Base-by-base conservation (phyloP, 2,888 invertebrate species). In the Macaria notata region DNA sequence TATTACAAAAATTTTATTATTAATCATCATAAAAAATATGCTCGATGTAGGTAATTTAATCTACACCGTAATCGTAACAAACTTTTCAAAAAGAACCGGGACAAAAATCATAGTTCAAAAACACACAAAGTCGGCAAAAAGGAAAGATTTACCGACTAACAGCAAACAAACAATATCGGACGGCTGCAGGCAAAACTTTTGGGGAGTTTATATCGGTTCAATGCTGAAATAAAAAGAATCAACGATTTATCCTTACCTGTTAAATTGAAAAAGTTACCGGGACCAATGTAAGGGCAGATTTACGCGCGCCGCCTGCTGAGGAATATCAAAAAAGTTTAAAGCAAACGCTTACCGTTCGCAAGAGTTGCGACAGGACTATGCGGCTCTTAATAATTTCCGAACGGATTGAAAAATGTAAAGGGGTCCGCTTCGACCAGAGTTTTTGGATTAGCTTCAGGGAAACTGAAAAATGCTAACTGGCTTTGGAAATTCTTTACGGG, bases 211-310 rank as follows among this genome's bases (percentile, higher is more conserved):
- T 88, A 86, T 87, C 83, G 86, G 85, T 86, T 88, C 86, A 84
- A 84, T 87, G 88, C 86, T 85, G 85, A 86, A 88, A 88, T 90
- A 89, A 88, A 88, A 88, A 89, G 88, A 88, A 86, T 86, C 84
- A 87, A 88, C 87, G 88, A 88, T 90, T 90, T 91, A 89, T 90
- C 85, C 88, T 85, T 87, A 89, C 88, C 88, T 88, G 89, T 91
- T 89, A 89, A 91, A 91, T 91, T 90, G 90, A 91, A 91, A 91
- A 91, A 91, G 90, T 90, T 91, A 75, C 83, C 69, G 80, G 81
- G 83, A 87, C 88, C 82, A 88, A 79, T 84, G 84, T 83, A 79
- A 85, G 86, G 86, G 84, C 83, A 88, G 86, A 88, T 88, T 88
- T 88, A 88, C 87, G 88, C 86, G 86, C 84, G 83, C 69, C 83